phyloP scores from a whole-genome alignment of 2,888 invertebrate genomes.

The Mimumesa dahlbomi region DNA sequence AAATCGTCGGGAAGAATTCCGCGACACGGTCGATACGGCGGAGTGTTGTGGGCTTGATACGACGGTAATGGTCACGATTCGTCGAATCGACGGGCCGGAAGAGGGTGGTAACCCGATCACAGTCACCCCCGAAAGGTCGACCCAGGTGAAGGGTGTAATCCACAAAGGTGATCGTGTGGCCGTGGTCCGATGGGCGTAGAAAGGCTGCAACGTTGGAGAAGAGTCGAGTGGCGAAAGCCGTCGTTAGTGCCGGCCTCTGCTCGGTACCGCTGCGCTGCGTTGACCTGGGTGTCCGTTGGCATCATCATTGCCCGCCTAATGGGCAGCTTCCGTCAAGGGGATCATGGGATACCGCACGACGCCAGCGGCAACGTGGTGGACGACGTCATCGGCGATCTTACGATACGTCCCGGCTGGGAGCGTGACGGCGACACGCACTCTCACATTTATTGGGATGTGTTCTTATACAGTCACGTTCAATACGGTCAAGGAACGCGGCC shows the following conservation, averaged over 20 bases:
- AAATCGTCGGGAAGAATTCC: not conserved
- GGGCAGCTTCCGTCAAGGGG: constrained; percentile 70
- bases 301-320: constrained; percentile 70
- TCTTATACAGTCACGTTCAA: constrained; percentile 9
- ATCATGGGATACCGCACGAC: constrained; percentile 63
- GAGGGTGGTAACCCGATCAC: not conserved
- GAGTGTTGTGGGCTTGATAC: too few relatives aligned
- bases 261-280: constrained; percentile 50
- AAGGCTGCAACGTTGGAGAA: not conserved
- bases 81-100: not conserved
- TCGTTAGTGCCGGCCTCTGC: constrained; percentile 54
- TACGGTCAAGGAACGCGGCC: constrained; percentile 26
- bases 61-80: too few relatives aligned
- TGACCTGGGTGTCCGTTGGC: constrained; percentile 69
- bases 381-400: constrained; percentile 38
- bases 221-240: constrained; percentile 34
- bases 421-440: not conserved
- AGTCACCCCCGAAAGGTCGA: constrained; percentile 1
- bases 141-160: not conserved
- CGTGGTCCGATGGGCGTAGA: not conserved
- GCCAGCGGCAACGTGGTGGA: constrained; percentile 32
- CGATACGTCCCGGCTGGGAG: constrained; percentile 16
- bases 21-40: too few relatives aligned
- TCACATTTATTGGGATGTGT: constrained; percentile 12
- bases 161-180: not conserved